Base-by-base conservation (phyloP, 2,113 vertebrate species). In the Dipodomys merriami region DNA sequence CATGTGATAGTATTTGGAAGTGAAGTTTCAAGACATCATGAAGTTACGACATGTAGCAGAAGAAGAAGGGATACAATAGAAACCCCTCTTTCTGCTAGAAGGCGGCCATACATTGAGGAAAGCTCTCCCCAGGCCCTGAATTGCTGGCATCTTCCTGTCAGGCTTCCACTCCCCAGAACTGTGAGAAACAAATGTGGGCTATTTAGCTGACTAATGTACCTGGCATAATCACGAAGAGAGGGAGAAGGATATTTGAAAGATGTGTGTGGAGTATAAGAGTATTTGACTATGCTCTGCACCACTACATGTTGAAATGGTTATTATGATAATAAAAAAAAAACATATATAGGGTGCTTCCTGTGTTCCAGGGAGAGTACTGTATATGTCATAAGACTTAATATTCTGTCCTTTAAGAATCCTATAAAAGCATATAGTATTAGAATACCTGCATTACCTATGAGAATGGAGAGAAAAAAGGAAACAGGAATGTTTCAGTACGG, bases 251-350 rank as follows among this genome's bases (percentile, higher is more conserved):
- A n/a, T 73, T 8, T 64, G 80, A 74, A 53, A 86, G 46, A 78
- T 79, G 18, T 39, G 20, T 39, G 29, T 2, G 64, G 71, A 65
- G 68, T 33, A 85, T 88, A 85, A 15, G 39, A 72, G 20, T n/a
- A 86, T 79, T 46, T 83, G 23, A 64, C 67, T 39, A 6, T n/a
- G 73, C 73, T 91, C 57, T 53, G 3, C 2, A 86, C 16, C 7
- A 65, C 44, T 86, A 46, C 27, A 85, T 68, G 78, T 5, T 46
- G 62, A 49, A 79, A 83, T 35, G 44, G 29, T 49, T 74, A 60
- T 69, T 73, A 68, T 29, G 5, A 13, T 94, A 93, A 88, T 69
- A 74, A 94, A 85, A 93, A 95, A 30, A 44, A 44, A 82, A 39
- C 3, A 91, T 2, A 78, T 64, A 33, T 46, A 39, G 39, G 68